These are phyloP conservation scores for Scaptomyza tumidula DNA, from an alignment of 2,888 invertebrate species.

Conservation along the genomic window DNA sequence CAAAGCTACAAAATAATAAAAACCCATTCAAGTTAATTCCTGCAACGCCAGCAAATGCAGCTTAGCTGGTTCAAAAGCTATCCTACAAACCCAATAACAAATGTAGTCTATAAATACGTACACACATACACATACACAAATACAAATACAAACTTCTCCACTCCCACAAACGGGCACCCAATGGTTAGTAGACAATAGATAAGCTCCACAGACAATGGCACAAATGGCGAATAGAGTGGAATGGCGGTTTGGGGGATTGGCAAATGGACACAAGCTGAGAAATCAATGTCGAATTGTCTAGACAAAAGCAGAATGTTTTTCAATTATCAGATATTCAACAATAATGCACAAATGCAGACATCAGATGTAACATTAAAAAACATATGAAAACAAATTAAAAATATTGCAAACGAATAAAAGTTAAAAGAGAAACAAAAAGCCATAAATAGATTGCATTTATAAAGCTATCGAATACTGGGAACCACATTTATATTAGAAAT, in stretches of 20 bases:
- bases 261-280: conserved; percentile 60
- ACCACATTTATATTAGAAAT: not conserved
- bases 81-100: conserved; percentile 28
- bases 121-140: not conserved
- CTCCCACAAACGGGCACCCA: conserved; percentile 27
- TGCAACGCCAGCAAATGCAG: conserved; percentile 15
- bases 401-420: conserved; percentile 11
- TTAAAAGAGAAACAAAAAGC: conserved; percentile 1
- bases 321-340: conserved; percentile 76
- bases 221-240: conserved; percentile 9
- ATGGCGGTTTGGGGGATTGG: conserved; percentile 17
- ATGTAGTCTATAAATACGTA: no score
- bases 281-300: conserved; percentile 64
- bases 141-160: not conserved
- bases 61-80: conserved; percentile 19
- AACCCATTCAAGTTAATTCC: conserved; percentile 21
- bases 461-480: not conserved
- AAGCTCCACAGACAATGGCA: conserved; percentile 50
- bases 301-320: conserved; percentile 69
- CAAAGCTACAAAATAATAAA: conserved; percentile 12
- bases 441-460: conserved; percentile 16
- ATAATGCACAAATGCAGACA: conserved; percentile 61
- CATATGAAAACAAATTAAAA: conserved; percentile 18
- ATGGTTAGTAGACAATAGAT: conserved; percentile 16
- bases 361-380: conserved; percentile 19